Conservation (phyloP, 2,113 vertebrate genomes). For the Podiceps cristatus region DNA sequence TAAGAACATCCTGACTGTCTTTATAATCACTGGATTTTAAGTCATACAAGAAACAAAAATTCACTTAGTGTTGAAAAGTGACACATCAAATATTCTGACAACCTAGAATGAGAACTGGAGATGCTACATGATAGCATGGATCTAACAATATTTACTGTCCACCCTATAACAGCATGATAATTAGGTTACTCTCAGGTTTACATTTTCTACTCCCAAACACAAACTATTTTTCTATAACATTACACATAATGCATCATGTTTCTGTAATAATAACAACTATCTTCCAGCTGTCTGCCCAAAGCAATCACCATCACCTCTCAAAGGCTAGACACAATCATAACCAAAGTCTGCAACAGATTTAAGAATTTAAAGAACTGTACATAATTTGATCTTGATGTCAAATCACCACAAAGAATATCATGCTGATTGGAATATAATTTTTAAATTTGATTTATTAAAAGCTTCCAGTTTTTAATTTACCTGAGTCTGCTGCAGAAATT, state of each 20-base stretch:
- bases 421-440: constrained; percentile 18
- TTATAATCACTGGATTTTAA: neutral
- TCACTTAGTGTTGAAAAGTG: neutral
- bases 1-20: neutral
- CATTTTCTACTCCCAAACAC: neutral
- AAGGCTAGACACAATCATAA: neutral
- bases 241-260: neutral
- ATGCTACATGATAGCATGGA: neutral
- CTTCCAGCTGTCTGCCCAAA: neutral
- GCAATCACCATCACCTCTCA: neutral
- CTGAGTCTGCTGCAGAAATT: constrained; percentile 37
- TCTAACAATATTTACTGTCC: neutral
- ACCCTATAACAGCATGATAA: neutral
- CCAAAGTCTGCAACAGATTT: neutral
- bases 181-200: neutral
- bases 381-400: neutral
- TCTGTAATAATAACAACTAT: neutral
- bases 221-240: neutral
- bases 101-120: neutral
- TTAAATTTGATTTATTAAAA: neutral
- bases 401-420: neutral
- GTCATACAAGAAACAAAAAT: neutral
- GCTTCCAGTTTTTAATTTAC: neutral
- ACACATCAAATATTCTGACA: neutral
- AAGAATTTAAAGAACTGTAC: neutral